A percentile compares a stretch with the other conserved stretches of the same genome.
phyloP scores from a whole-genome alignment of 2,113 vertebrate genomes.

The Irena cyanogastra region DNA sequence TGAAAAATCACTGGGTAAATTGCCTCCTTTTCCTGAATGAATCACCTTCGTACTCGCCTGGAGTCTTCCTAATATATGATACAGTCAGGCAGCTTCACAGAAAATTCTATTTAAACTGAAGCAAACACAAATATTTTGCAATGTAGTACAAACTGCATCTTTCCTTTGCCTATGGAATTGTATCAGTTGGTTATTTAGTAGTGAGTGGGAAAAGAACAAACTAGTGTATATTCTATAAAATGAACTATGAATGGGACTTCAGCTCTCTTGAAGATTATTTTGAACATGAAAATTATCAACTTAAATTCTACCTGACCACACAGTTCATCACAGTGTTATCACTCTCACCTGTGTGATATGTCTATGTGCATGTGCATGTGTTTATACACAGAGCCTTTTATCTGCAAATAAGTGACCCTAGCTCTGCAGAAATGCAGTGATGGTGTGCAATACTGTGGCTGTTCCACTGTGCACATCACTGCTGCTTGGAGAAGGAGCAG shows the following conservation, averaged over 20 bases:
- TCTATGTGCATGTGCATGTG: no score
- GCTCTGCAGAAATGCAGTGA: background rate
- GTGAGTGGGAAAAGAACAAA: background rate
- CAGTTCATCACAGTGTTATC: background rate
- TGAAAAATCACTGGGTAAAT: conserved; percentile 17
- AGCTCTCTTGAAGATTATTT: background rate
- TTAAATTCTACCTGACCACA: background rate
- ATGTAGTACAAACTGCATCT: background rate
- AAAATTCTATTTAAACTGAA: background rate
- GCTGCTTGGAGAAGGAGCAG: background rate
- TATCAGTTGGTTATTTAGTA: background rate
- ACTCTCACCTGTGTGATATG: background rate
- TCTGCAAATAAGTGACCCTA: background rate
- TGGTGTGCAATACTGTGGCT: background rate
- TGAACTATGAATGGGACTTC: background rate
- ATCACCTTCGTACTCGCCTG: background rate
- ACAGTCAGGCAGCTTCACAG: background rate
- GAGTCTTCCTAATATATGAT: background rate
- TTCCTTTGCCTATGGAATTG: background rate
- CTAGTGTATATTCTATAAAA: background rate
- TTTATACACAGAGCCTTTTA: background rate
- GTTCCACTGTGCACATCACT: background rate
- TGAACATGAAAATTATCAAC: background rate
- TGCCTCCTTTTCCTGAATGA: background rate
- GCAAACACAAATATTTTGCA: background rate